Base-by-base conservation (phyloP, 2,113 vertebrate species). In the Vireo altiloquus region DNA sequence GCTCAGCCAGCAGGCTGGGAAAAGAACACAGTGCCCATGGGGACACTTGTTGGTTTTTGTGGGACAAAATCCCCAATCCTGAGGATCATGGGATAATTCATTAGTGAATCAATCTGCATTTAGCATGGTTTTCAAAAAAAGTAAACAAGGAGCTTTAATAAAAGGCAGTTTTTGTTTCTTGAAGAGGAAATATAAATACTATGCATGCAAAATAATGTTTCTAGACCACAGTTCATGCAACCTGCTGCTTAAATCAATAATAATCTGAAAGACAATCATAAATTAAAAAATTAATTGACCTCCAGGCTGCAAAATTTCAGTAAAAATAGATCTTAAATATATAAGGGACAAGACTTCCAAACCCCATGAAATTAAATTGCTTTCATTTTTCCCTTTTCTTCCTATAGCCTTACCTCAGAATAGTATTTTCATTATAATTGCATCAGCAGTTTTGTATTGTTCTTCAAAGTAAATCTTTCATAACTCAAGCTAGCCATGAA, bases 361-460 rank as follows among this genome's bases (percentile, higher is more conserved):
- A 87, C 12, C 24, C 23, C 6, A 1, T 84, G 53, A 92, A 94
- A 93, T 75, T 44, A 68, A 68, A 56, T 87, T 90, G 50, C 24
- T 93, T 94, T 85, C 88, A 56, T 80, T 63, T 15, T 80, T 59
- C 35, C 50, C 74, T 79, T 18, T 68, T 79, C 46, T 86, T 89
- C 30, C 46, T 72, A 54, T 59, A 82, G 27, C 33, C 44, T 76
- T 80, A 50, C 27, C 27, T 80, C 47, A 82, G 80, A 89, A 76
- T 54, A 88, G 40, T 83, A 70, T 88, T 95, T 82, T 90, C 28
- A 76, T 75, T 92, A 82, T 75, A 94, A 92, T 80, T 92, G 19
- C 71, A 91, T 82, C 75, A 85, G 63, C 33, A 85, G 42, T 59
- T 95, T 85, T 46, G 10, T 54, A 77, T 59, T 72, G 54, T 80